A percentile compares a stretch with the other conserved stretches of the same genome.
These are phyloP conservation scores for Cochlearius cochlearius DNA, from an alignment of 2,113 vertebrate genomes.

Conservation along the genomic window DNA sequence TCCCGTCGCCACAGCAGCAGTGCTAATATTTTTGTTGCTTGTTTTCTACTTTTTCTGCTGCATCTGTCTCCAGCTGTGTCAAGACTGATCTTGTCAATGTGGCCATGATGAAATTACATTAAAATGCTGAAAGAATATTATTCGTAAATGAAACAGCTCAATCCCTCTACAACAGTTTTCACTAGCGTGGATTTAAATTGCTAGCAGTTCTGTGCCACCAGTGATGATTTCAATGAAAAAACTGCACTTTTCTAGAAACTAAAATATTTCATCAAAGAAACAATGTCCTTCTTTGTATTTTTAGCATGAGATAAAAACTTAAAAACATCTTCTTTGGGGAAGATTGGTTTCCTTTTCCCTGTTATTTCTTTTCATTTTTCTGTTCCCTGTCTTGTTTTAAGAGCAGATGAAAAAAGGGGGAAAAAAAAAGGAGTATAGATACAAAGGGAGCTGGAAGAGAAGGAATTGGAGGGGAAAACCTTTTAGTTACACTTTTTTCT, in stretches of 20 bases:
- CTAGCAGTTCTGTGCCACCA: neutral
- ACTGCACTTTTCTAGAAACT: neutral
- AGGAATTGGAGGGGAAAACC: neutral
- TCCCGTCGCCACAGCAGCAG: neutral
- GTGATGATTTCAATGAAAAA: neutral
- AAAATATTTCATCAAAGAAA: neutral
- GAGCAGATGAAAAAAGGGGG: neutral
- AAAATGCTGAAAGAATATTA: neutral
- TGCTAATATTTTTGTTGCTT: neutral
- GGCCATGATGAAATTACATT: neutral
- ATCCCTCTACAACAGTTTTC: neutral
- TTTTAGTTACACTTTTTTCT: neutral
- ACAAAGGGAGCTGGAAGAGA: neutral
- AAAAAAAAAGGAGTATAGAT: no score
- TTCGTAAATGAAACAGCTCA: neutral
- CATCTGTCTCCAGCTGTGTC: neutral
- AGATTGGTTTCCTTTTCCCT: neutral
- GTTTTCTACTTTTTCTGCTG: neutral
- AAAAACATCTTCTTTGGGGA: neutral
- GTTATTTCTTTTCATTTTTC: neutral
- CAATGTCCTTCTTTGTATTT: neutral
- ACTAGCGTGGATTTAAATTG: neutral
- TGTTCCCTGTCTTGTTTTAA: neutral
- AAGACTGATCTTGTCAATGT: neutral
- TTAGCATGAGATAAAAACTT: neutral